Evolutionary conservation across 2,888 invertebrate species (phyloP), one percentile per base, ranked within the genome.

Genomic region (Drosophila eohydei): DNA sequence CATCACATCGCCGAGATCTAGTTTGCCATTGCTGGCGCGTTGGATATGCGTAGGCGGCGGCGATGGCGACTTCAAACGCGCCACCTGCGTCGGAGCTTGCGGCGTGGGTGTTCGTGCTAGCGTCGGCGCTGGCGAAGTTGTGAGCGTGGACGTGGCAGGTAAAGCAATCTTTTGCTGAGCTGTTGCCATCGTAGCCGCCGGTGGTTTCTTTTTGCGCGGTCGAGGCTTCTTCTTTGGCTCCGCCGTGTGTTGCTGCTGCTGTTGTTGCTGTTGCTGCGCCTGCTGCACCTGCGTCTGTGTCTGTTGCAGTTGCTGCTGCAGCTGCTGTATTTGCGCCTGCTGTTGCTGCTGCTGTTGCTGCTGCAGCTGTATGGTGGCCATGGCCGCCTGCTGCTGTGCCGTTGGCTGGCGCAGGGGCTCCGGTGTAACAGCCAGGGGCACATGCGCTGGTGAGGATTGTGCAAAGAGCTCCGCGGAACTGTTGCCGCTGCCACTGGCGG

Each of bases 1-100:
- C 95, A 96, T 96, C 43, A 96, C 95, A 92, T 95, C 95, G 59
- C 95, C 95, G 81, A 96, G 93, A 92, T 96, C 96, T 60, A 96
- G 91, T 88, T 95, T 95, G 14, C 93, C 92, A 58, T 92, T 92
- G 81, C 92, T 91, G 61, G 93, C 81, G 44, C 90, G 84, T 59
- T 83, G 88, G 66, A 83, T 91, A 74, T 90, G 89, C 73, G 84
- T 85, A 36, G 90, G 91, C 41, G 91, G 83, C 14, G 77, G 77
- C 55, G 77, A 78, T 41, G 80, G 77, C 36, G 77, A 78, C 61
- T 78, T 78, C 11, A 46, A 5, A 0, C 59, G 75, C 43, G 43
- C 51, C 68, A 60, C n/a, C 30, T 40, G 54, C 40, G 44, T 1
- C 41, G 32, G 30, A 4, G 43, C 30, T 32, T 60, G 78, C 44